Evolutionary conservation across 92 coral and sea anemone species (phyloP), one percentile per base, ranked within the genome.

Genomic region (Palythoa grandiflora): DNA sequence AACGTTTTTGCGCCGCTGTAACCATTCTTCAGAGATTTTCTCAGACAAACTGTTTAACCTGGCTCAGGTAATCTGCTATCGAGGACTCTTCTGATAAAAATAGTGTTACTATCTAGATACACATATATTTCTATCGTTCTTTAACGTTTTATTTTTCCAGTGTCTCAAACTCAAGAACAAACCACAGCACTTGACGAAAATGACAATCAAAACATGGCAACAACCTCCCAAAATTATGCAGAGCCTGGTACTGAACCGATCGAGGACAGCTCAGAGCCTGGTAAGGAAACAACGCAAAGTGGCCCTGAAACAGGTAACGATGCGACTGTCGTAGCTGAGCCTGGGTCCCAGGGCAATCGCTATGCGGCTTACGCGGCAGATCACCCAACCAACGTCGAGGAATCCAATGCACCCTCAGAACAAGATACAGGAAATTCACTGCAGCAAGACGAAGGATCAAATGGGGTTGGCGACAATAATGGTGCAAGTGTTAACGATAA

Each of bases 121-220:
- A 5, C 20, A 0, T 17, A n/a, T 0, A 8, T 17, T 63, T 63
- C 19, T 63, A 17, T 63, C 36, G n/a, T 1, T 63, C 28, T 63
- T 63, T 9, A 17, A 20, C 16, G 17, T 6, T 28, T 76, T 50
- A 6, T 35, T n/a, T 35, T 37, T 21, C 20, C 72, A 71, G 87
- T 35, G 36, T 57, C 91, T 38, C 91, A 85, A 6, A 44, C 61
- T 52, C 86, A 85, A 5, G 88, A 91, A 38, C 91, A 88, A 75
- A 60, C 87, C 9, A 53, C 94, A 44, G 71, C 78, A 44, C 59
- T 84, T 6, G 91, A 91, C 61, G 91, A 88, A 52, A 88, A 90
- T 38, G 90, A 61, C 19, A 89, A 19, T 48, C 71, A 79, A 35
- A 79, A 44, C n/a, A 60, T 37, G 11, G 85, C 51, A 21, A 44